Conservation (phyloP, 2,888 invertebrate genomes). For the Phaonia tiefii region DNA sequence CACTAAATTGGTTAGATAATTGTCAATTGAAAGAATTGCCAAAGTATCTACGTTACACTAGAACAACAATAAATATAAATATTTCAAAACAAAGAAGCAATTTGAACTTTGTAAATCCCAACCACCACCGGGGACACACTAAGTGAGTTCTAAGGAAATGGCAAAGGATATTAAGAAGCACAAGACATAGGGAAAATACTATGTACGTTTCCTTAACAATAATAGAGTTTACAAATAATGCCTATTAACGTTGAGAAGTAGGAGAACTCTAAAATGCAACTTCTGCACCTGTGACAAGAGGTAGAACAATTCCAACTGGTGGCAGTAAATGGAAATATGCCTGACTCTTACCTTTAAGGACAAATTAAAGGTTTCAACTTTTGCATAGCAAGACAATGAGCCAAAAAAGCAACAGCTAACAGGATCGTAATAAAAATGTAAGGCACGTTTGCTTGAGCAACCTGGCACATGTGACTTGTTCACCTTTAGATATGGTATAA, state of each 20-base stretch:
- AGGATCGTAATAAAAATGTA: slow-evolving; percentile 76
- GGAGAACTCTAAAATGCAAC: slow-evolving; percentile 46
- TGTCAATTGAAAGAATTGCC: slow-evolving; percentile 52
- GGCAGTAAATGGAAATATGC: slow-evolving; percentile 8
- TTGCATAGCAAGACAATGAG: slow-evolving; percentile 13
- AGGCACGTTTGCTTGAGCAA: slow-evolving; percentile 73
- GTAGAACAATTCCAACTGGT: neutral
- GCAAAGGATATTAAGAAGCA: slow-evolving; percentile 41
- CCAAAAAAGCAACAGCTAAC: slow-evolving; percentile 31
- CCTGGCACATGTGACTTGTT: slow-evolving; percentile 64
- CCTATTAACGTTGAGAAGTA: slow-evolving; percentile 38
- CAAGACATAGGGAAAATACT: neutral
- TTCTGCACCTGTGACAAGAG: slow-evolving; percentile 46
- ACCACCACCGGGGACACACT: neutral
- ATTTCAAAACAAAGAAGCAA: slow-evolving; percentile 35
- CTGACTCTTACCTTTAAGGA: slow-evolving; percentile 51
- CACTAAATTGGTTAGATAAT: slow-evolving; percentile 64
- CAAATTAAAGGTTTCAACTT: slow-evolving; percentile 55
- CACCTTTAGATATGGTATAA: slow-evolving; percentile 50
- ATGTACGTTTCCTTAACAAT: slow-evolving; percentile 35
- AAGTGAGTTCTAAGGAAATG: slow-evolving; percentile 26
- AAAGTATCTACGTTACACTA: slow-evolving; percentile 39
- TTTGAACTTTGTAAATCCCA: slow-evolving; percentile 22
- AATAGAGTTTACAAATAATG: slow-evolving; percentile 43
- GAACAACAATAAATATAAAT: slow-evolving; percentile 28